Evolutionary conservation across 2,113 vertebrate genomes (phyloP), one percentile per base, ranked within the genome.

Genomic region (Nanorana parkeri): DNA sequence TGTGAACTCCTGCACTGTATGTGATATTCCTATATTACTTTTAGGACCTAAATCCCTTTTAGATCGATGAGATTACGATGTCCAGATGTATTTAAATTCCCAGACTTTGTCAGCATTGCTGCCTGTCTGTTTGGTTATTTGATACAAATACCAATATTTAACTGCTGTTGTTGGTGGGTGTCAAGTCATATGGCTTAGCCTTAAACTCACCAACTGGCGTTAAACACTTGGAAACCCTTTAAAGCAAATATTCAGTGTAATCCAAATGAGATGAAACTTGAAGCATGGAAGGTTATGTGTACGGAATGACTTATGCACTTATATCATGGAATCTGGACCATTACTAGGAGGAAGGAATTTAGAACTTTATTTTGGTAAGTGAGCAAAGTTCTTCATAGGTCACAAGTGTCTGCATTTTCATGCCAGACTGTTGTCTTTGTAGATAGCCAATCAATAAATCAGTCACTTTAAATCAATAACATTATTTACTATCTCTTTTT

Each of bases 191-290:
- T 71, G 54, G 28, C 56, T 64, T 78, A 78, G 24, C 24, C 63
- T 79, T 60, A 80, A 80, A 63, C 56, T 63, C 56, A 80, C 78
- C 78, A 80, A 51, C 78, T 80, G 78, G 54, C 63, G 67, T 23
- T 80, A 61, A 71, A 63, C 29, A 80, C 61, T 80, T 80, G 66
- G 66, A 69, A 24, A 47, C 17, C 29, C 29, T 60, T 80, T 80
- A 80, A 71, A 80, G 77, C 77, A 79, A 68, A 56, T 68, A 29
- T 60, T 52, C 77, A 58, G 5, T 60, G 52, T 79, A 69, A 79
- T 79, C 65, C 65, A 47, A 69, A 69, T 47, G 29, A 21, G 66
- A 56, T 58, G 54, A 79, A 68, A 60, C 15, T 68, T 5, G 41
- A 60, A 68, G 66, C 66, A 79, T 41, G 15, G 51, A 51, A 21